phyloP scores from a whole-genome alignment of 2,113 vertebrate species.

The Salvator merianae region DNA sequence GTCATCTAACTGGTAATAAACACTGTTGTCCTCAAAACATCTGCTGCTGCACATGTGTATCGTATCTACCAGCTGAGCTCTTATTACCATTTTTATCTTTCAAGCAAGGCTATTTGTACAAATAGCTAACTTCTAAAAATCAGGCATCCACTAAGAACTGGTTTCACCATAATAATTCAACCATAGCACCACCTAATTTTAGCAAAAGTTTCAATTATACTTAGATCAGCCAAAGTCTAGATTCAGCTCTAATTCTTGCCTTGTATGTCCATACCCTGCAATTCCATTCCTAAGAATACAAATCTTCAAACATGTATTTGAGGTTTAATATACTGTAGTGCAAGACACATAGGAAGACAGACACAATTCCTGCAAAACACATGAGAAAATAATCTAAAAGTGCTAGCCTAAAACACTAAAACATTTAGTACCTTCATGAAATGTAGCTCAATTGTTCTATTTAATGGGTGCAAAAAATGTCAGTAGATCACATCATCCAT shows the following conservation, averaged over 20 bases:
- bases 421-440: background rate
- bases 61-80: background rate
- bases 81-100: background rate
- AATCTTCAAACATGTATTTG: background rate
- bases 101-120: background rate
- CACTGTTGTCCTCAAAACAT: background rate
- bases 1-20: background rate
- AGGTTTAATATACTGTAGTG: no score
- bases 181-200: background rate
- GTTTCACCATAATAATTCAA: background rate
- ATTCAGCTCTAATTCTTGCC: background rate
- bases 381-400: background rate
- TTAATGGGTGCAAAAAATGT: background rate
- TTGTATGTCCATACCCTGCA: background rate
- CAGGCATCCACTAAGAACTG: background rate
- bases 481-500: background rate
- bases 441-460: background rate
- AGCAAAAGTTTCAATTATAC: background rate
- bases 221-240: background rate
- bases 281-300: background rate
- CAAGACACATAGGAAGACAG: no score
- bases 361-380: background rate
- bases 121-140: background rate
- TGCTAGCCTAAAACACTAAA: background rate
- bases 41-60: background rate